Conservation (phyloP, 2,797 vertebrate genomes). For the Euphonia xanthogaster region DNA sequence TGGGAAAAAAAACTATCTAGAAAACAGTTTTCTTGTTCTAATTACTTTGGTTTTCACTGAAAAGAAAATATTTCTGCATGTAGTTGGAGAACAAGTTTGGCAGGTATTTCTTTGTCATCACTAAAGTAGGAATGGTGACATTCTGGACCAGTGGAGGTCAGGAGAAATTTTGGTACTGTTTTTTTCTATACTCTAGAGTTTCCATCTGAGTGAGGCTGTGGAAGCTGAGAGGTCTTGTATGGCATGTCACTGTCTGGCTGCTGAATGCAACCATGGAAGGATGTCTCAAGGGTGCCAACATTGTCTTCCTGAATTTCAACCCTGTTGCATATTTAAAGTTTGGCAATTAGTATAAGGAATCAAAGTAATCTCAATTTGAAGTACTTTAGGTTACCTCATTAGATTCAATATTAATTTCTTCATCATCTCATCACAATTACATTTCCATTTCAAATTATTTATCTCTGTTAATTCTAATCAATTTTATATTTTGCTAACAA, state of each 20-base stretch:
- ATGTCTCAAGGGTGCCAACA: neutral
- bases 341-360: neutral
- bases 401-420: neutral
- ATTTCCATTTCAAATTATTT: constrained; percentile 41
- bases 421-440: neutral
- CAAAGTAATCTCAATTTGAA: neutral
- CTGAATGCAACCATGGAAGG: neutral
- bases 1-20: neutral
- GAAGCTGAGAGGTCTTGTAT: neutral
- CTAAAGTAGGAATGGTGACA: no score
- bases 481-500: neutral
- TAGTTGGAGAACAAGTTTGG: neutral
- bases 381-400: neutral
- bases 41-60: neutral
- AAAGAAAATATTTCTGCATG: neutral
- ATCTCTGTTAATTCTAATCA: neutral
- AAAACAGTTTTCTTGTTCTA: neutral
- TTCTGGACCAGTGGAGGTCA: neutral
- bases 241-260: neutral
- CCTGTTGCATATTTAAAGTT: neutral
- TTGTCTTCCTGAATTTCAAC: neutral
- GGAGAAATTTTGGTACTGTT: neutral
- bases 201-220: neutral
- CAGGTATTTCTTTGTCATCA: neutral
- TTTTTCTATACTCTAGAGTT: neutral